A percentile compares a stretch with the other conserved stretches of the same genome.
These are phyloP conservation scores for Oryzias celebensis DNA, from an alignment of 2,113 vertebrate genomes.

Conservation along the genomic window DNA sequence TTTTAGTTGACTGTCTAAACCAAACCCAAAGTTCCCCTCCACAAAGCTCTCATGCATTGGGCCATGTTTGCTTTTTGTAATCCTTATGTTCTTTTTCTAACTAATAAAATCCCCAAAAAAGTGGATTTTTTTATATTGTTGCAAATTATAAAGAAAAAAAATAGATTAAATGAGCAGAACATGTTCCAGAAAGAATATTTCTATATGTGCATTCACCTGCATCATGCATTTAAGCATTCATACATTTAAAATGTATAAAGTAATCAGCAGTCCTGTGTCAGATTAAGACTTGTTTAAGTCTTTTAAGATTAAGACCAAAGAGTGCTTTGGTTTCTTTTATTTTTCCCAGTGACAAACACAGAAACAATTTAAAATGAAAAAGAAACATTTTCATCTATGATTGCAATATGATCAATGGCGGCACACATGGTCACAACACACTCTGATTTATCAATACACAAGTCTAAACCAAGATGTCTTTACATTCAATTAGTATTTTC, in stretches of 20 bases:
- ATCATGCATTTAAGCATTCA: slow-evolving; percentile 2
- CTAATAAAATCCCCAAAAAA: too few relatives aligned
- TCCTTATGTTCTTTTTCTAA: too few relatives aligned
- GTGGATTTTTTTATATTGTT: background rate
- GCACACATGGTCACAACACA: too few relatives aligned
- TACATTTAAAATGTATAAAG: slow-evolving; percentile 6
- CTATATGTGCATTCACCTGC: background rate
- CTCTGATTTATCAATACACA: background rate
- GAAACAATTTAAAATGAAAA: background rate
- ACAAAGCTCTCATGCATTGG: too few relatives aligned
- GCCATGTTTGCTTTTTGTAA: too few relatives aligned
- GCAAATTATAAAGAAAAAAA: slow-evolving; percentile 54
- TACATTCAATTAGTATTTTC: slow-evolving; percentile 24
- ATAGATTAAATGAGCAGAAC: background rate
- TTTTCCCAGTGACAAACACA: background rate
- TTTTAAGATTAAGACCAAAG: too few relatives aligned
- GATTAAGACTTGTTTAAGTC: too few relatives aligned
- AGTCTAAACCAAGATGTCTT: background rate
- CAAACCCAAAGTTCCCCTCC: too few relatives aligned
- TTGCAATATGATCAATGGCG: background rate
- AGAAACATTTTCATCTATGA: slow-evolving; percentile 24
- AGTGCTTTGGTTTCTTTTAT: slow-evolving; percentile 36
- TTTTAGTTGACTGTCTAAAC: too few relatives aligned
- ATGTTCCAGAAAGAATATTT: background rate
- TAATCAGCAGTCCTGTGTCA: slow-evolving; percentile 54